phyloP scores from a whole-genome alignment of 2,888 invertebrate genomes.

The Buathra laborator region DNA sequence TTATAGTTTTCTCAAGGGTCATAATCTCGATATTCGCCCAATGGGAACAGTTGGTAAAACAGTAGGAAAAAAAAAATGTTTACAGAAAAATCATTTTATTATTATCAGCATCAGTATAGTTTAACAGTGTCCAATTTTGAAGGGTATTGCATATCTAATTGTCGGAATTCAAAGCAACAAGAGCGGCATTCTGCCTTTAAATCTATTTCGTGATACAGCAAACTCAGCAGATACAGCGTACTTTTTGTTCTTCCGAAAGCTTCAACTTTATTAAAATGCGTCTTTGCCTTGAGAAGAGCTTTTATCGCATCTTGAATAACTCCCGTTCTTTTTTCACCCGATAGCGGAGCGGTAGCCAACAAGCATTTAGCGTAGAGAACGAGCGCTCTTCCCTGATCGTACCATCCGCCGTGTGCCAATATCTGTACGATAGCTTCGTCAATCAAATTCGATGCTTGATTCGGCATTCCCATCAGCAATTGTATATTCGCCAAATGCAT shows the following conservation, averaged over 20 bases:
- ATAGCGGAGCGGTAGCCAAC: conserved; percentile 88
- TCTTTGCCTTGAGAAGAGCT: conserved; percentile 89
- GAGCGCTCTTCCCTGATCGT: conserved; percentile 92
- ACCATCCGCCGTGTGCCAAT: conserved; percentile 93
- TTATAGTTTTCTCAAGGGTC: background rate
- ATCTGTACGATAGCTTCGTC: conserved; percentile 90
- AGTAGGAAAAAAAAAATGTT: background rate
- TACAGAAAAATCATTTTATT: conserved; percentile 1
- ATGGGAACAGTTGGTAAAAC: background rate
- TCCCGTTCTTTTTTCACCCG: conserved; percentile 85
- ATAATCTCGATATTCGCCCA: background rate
- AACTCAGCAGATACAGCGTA: conserved; percentile 88
- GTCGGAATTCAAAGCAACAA: conserved; percentile 92
- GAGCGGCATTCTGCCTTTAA: conserved; percentile 91
- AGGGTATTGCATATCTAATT: conserved; percentile 91
- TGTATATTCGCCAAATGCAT: conserved; percentile 93
- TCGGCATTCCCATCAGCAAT: conserved; percentile 91
- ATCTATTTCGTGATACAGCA: conserved; percentile 91
- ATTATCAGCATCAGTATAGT: conserved; percentile 73
- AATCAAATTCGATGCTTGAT: conserved; percentile 90
- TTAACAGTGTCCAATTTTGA: conserved; percentile 86
- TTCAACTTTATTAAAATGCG: conserved; percentile 91
- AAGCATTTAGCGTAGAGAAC: conserved; percentile 93
- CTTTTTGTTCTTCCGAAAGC: conserved; percentile 92
- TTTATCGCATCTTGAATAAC: conserved; percentile 87